Conservation (phyloP, 2,888 invertebrate species). For the Diogma glabrata region DNA sequence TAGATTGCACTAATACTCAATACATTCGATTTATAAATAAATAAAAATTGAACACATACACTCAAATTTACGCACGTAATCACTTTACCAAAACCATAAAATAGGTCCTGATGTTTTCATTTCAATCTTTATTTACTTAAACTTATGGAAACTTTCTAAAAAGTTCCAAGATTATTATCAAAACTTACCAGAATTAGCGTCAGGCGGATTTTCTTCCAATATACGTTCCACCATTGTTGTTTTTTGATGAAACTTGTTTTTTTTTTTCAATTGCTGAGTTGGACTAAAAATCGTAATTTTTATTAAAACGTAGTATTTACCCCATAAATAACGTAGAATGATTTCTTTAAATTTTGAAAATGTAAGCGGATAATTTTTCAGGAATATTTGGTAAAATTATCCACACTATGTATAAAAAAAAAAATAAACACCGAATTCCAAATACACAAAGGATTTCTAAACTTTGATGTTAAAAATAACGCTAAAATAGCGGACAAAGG, state of each 20-base stretch:
- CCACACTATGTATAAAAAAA: no score
- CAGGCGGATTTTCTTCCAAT: slow-evolving; percentile 46
- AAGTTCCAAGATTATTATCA: not conserved
- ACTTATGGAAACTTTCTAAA: not conserved
- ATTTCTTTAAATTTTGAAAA: no score
- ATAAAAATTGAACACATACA: no score
- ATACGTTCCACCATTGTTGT: slow-evolving; percentile 52
- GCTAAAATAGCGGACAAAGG: slow-evolving; percentile 45
- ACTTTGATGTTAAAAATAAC: slow-evolving; percentile 43
- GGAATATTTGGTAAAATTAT: no score
- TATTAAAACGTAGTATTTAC: slow-evolving; percentile 2
- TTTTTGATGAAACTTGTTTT: no score
- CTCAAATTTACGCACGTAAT: slow-evolving; percentile 4
- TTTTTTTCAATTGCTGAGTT: no score
- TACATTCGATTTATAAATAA: no score
- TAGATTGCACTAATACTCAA: no score
- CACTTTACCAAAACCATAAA: slow-evolving; percentile 1
- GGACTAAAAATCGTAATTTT: no score
- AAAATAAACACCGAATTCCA: no score
- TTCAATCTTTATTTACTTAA: not conserved
- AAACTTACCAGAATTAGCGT: slow-evolving; percentile 36
- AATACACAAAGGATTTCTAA: not conserved
- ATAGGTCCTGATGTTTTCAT: not conserved
- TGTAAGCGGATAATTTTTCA: no score
- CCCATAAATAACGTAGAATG: no score